Base-by-base conservation (phyloP, 2,888 invertebrate species). In the Empis stercorea region DNA sequence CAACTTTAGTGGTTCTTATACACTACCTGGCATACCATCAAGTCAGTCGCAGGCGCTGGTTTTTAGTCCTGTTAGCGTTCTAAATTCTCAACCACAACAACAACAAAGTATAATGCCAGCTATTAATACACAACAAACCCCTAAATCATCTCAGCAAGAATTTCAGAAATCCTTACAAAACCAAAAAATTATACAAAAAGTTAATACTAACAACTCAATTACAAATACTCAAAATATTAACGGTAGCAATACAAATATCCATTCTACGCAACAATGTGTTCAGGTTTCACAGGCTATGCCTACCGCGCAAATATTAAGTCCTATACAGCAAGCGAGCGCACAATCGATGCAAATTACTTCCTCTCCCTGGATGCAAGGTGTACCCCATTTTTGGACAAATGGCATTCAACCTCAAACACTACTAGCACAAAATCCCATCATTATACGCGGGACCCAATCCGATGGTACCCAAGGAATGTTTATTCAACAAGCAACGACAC, bases 41-140 rank as follows among this genome's bases (percentile, higher is more conserved):
- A 81, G 83, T 49, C 84, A 86, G 69, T 76, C 81, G 56, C 86
- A 86, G 62, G 86, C 87, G 7, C 72, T 87, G 57, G 81, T 87
- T 43, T 66, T 85, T 80, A 80, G 81, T 50, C 84, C 80, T 54
- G 63, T 67, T 4, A 64, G 62, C 50, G 66, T 69, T 3, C 65
- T 65, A 34, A 63, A 61, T 17, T 64, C 61, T 39, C 62, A 62
- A 37, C 67, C 66, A 14, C 67, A 66, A 37, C 73, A 68, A 47
- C 68, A 68, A 50, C 70, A 71, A 43, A 66, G 57, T 46, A 55
- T 75, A 59, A 49, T 70, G 10, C 65, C 66, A 30, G 58, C 64
- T 10, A 64, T 66, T 62, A 58, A 61, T 2, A 59, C 60, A 13
- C 60, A 61, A 39, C 58, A 60, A 4, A 59, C 13, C 57, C 57